Evolutionary conservation across 2,113 vertebrate genomes (phyloP).

Genomic region (Odontophorus gujanensis): DNA sequence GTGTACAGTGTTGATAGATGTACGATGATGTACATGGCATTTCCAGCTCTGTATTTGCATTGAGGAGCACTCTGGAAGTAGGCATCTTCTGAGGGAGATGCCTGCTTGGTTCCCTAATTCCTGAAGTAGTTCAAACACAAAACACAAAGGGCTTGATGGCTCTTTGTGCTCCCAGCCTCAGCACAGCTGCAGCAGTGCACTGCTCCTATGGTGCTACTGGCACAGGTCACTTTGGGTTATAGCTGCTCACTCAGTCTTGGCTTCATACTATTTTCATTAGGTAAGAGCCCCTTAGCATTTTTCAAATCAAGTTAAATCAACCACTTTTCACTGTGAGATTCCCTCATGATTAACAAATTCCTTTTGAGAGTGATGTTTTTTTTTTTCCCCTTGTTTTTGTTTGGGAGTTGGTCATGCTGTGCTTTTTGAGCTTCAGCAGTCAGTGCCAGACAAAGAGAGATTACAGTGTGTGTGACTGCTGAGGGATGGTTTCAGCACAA

Average conservation of each 20-base stretch:
- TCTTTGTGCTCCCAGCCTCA: background rate
- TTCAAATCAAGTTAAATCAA: background rate
- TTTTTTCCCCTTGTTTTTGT: background rate
- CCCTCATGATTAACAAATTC: background rate
- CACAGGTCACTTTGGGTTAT: background rate
- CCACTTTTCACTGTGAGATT: background rate
- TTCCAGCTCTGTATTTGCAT: background rate
- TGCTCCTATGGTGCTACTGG: background rate
- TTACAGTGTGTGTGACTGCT: background rate
- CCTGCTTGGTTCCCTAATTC: background rate
- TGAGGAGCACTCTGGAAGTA: background rate
- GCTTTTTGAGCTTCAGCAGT: background rate
- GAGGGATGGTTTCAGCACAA: background rate
- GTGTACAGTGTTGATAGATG: background rate
- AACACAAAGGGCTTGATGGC: background rate
- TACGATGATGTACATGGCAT: background rate
- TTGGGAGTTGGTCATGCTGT: background rate
- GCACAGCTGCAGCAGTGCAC: background rate
- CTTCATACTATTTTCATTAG: background rate
- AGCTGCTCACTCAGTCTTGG: background rate
- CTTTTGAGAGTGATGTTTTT: background rate
- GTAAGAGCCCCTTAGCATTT: background rate
- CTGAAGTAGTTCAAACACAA: background rate
- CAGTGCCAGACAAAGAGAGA: background rate
- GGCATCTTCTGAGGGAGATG: background rate